Conservation (phyloP, 2,797 vertebrate species). For the Halcyon leucocephala region DNA sequence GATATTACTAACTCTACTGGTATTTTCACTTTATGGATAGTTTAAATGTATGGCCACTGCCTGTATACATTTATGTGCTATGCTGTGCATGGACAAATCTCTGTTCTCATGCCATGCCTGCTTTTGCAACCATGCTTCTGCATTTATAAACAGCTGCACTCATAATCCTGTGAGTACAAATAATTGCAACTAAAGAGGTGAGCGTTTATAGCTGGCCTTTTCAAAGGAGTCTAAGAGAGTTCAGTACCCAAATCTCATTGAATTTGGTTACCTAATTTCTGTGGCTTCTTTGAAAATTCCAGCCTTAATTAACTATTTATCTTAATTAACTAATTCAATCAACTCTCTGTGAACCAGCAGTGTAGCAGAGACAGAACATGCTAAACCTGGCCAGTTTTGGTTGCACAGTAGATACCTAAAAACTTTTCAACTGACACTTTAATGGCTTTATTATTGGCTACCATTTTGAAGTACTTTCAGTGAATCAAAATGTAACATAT, state of each 20-base stretch:
- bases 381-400: not conserved
- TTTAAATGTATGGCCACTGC: slow-evolving; percentile 33
- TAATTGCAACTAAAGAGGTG: slow-evolving; percentile 43
- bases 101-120: slow-evolving; percentile 64
- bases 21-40: slow-evolving; percentile 49
- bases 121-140: slow-evolving; percentile 31
- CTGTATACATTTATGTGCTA: not conserved
- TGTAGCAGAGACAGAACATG: not conserved
- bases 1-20: slow-evolving; percentile 36
- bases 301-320: slow-evolving; percentile 30
- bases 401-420: not conserved
- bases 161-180: slow-evolving; percentile 24
- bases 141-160: slow-evolving; percentile 51
- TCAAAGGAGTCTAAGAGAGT: slow-evolving; percentile 48
- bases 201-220: slow-evolving; percentile 39
- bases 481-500: not conserved
- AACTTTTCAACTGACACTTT: slow-evolving; percentile 1
- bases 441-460: not conserved
- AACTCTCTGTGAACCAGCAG: slow-evolving; percentile 33
- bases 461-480: not conserved
- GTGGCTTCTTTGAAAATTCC: slow-evolving; percentile 66
- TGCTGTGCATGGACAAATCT: slow-evolving; percentile 17
- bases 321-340: slow-evolving; percentile 54
- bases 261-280: slow-evolving; percentile 65
- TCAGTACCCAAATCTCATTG: slow-evolving; percentile 25